These are phyloP conservation scores for Zoanthus gigantus DNA, from an alignment of 92 coral and sea anemone species.

Conservation along the genomic window DNA sequence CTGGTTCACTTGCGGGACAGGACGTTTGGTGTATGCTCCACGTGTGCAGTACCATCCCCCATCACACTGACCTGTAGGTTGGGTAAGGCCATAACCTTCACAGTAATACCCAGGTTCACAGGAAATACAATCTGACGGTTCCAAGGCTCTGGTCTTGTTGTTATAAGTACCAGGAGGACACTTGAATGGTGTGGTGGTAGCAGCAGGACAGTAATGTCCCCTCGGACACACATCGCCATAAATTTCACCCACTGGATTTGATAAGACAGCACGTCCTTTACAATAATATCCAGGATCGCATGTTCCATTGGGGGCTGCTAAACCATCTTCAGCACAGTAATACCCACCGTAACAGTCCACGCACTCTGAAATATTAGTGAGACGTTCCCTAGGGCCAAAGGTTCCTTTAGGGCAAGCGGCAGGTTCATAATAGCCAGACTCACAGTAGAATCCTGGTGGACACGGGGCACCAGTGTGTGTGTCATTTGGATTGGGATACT, in stretches of 20 bases:
- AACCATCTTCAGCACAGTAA: constrained; percentile 81
- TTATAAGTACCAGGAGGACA: constrained; percentile 98
- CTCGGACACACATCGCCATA: constrained; percentile 90
- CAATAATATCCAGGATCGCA: constrained; percentile 95
- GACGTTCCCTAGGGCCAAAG: constrained; percentile 79
- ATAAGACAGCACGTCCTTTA: constrained; percentile 79
- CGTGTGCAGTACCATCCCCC: constrained; percentile 92
- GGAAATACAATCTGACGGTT: constrained; percentile 83
- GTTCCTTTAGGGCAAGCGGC: constrained; percentile 94
- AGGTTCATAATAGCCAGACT: constrained; percentile 77
- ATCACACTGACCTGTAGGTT: constrained; percentile 90
- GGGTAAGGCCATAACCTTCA: constrained; percentile 85
- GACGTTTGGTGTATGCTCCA: constrained; percentile 87
- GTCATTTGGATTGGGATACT: constrained; percentile 88
- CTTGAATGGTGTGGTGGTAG: constrained; percentile 94
- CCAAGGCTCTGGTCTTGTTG: constrained; percentile 80
- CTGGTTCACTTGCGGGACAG: constrained; percentile 66
- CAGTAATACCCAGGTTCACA: constrained; percentile 95
- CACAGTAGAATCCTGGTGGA: constrained; percentile 88
- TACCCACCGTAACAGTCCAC: constrained; percentile 92
- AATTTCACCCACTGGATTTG: constrained; percentile 79
- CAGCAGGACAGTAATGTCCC: constrained; percentile 86
- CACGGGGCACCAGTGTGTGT: constrained; percentile 93
- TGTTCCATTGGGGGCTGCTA: constrained; percentile 89
- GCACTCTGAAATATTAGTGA: constrained; percentile 78